Evolutionary conservation across 2,113 vertebrate genomes (phyloP).

Genomic region (Lycaon pictus): DNA sequence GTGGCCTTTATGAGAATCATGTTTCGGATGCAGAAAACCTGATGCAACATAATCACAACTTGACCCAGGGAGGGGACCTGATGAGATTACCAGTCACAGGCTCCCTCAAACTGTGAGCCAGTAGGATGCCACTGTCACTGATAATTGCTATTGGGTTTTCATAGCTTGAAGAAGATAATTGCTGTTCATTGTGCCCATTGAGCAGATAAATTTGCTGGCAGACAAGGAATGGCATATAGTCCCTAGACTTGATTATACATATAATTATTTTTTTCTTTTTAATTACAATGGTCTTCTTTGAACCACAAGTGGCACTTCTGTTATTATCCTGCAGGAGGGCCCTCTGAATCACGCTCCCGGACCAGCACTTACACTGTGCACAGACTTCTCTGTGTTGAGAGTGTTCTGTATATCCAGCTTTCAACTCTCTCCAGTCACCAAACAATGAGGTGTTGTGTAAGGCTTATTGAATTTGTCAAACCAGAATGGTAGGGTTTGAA

Average conservation of each 20-base stretch:
- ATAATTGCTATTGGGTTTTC: neutral
- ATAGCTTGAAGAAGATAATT: conserved; percentile 23
- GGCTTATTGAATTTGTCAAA: neutral
- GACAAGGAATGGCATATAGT: neutral
- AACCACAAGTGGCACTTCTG: neutral
- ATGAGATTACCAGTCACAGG: neutral
- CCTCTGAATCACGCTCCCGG: neutral
- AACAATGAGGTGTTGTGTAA: neutral
- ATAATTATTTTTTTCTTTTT: neutral
- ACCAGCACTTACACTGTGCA: neutral
- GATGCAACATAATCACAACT: neutral
- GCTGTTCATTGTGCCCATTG: neutral
- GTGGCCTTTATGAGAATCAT: too few species aligned
- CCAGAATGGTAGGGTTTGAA: neutral
- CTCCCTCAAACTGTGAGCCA: neutral
- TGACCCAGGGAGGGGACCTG: neutral
- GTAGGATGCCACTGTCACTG: neutral
- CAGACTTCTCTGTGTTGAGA: neutral
- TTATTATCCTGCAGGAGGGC: neutral
- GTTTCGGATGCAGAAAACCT: neutral
- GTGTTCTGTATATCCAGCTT: neutral
- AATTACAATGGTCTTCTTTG: conserved; percentile 27
- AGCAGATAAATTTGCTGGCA: neutral
- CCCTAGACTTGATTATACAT: neutral
- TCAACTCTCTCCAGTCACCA: neutral